Evolutionary conservation across 2,113 vertebrate genomes (phyloP), one percentile per base, ranked within the genome.

Genomic region (Indicator indicator): DNA sequence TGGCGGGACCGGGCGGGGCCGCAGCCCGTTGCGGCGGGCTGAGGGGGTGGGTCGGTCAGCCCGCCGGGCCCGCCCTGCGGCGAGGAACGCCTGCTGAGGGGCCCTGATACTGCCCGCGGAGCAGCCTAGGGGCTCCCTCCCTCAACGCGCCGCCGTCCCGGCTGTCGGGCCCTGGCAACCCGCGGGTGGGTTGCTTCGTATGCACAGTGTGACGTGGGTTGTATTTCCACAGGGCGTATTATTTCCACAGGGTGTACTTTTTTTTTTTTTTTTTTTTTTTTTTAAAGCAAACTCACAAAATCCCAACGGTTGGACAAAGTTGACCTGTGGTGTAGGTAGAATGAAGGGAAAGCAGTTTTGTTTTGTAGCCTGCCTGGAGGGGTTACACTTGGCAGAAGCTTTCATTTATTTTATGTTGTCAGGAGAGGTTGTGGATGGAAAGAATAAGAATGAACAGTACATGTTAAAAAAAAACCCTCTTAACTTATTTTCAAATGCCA

Each of bases 361-460:
- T 33, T 40, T 24, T 2, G 1, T 27, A 68, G 69, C 33, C 9
- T 30, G 10, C 42, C 7, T 1, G 1, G 5, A 32, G 36, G 38
- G 24, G 5, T 38, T 90, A 16, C 15, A n/a, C 40, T 69, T 56
- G 40, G 11, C 23, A 30, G n/a, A 58, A 16, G 17, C 23, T 42
- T 33, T 27, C 5, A 1, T 44, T 36, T 86, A 0, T 42, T 48
- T 68, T 44, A 20, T 63, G 27, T 50, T 58, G 16, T 40, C 64
- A 46, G 12, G 11, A 42, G 16, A 78, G 48, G 23, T 33, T 27
- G 11, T 23, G n/a, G 70, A 11, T 55, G 27, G 15, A 28, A 40
- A 48, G 9, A 71, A 24, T 63, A 11, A 46, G 6, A 64, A 44
- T 44, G 73, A 95, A 78, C 5, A 0, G 0, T 58, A 6, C 11